Evolutionary conservation across 2,888 invertebrate genomes (phyloP).

Genomic region (Chydorus sphaericus): DNA sequence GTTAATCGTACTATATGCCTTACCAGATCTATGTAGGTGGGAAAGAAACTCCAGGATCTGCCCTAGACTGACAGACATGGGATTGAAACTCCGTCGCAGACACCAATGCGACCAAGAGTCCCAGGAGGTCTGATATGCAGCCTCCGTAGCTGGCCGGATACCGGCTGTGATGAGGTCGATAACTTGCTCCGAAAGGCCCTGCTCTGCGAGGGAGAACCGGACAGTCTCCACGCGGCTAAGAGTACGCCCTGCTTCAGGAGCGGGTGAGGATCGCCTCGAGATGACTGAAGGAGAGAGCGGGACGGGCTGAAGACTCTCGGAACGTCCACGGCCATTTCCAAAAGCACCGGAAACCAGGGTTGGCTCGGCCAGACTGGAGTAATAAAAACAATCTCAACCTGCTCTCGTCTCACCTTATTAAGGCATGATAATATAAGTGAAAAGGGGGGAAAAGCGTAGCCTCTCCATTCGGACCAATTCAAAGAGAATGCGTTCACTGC

Average conservation of each 20-base stretch:
- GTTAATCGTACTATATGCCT: neutral
- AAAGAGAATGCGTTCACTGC: constrained; percentile 97
- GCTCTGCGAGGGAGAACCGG: neutral
- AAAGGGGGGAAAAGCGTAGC: constrained; percentile 75
- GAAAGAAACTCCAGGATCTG: neutral
- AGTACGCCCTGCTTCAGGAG: neutral
- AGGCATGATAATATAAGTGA: neutral
- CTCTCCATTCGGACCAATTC: constrained; percentile 99
- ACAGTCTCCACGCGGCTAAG: neutral
- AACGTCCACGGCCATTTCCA: neutral
- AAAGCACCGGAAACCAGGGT: neutral
- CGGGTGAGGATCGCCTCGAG: neutral
- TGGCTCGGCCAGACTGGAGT: neutral
- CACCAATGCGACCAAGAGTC: neutral
- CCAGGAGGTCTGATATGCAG: neutral
- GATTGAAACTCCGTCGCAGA: neutral
- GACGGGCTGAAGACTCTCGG: neutral
- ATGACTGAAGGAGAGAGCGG: neutral
- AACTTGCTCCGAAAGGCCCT: neutral
- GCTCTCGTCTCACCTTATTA: neutral
- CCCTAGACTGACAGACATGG: neutral
- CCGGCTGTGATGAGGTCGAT: neutral
- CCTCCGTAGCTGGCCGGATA: neutral
- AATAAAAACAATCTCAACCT: neutral
- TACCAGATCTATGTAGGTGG: neutral